Evolutionary conservation across 2,113 vertebrate species (phyloP).

Genomic region (Struthio camelus): DNA sequence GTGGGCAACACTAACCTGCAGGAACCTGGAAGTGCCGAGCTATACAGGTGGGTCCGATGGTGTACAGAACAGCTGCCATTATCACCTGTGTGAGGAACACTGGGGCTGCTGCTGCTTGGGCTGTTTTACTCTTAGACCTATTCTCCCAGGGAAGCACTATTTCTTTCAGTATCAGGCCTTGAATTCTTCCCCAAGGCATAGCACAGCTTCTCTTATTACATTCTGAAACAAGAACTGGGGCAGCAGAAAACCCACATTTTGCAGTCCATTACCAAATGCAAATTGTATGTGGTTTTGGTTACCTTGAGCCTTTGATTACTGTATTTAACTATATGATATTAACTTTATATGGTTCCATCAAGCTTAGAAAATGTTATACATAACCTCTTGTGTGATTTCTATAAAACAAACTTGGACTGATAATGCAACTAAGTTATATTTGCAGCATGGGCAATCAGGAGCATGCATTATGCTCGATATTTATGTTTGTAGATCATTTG

Average conservation of each 20-base stretch:
- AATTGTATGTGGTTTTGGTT: neutral
- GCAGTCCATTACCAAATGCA: neutral
- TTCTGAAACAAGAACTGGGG: neutral
- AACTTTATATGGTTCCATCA: neutral
- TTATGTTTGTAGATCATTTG: neutral
- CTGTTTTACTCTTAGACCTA: neutral
- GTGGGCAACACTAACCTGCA: neutral
- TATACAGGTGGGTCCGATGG: fast-evolving
- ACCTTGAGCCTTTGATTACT: neutral
- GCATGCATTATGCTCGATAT: neutral
- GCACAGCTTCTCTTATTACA: neutral
- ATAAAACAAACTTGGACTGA: neutral
- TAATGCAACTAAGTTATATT: neutral
- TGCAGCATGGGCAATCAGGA: neutral
- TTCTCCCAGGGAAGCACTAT: neutral
- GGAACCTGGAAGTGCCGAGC: neutral
- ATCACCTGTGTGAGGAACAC: neutral
- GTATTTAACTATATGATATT: neutral
- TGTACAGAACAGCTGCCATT: neutral
- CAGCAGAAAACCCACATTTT: neutral
- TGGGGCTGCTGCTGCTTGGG: neutral
- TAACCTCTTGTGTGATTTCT: neutral
- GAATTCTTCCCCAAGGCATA: neutral
- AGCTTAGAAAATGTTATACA: neutral
- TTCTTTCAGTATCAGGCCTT: neutral